Evolutionary conservation across 1,140 invertebrate genomes (phyloP), one percentile per base, ranked within the genome.

Genomic region (Papilio machaon): DNA sequence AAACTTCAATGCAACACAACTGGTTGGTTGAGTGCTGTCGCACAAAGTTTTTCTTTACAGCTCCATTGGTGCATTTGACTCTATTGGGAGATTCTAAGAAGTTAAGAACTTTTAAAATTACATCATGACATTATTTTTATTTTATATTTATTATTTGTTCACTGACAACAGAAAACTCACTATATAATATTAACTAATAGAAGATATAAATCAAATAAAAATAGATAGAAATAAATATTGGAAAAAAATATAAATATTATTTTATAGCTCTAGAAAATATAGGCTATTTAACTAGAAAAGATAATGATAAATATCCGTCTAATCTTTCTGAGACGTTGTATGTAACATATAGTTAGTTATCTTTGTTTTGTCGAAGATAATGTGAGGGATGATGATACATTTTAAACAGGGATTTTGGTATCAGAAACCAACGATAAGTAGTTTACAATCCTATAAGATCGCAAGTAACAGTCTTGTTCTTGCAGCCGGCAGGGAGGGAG

Each of bases 381-480:
- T 43, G 23, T 30, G 23, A 30, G 23, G 23, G 23, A n/a, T n/a
- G n/a, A n/a, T n/a, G n/a, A n/a, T n/a, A n/a, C n/a, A n/a, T n/a
- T n/a, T 38, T 38, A 38, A 3, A 38, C 38, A 38, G 38, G 38
- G 38, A 38, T 38, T 3, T 38, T 2, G 38, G 38, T 6, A 6
- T 38, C 38, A 38, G 38, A 43, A 43, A 43, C 38, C 38, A 43
- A 43, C 38, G 52, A 54, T 5, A 17, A 54, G 64, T 15, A 15
- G 23, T 35, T 23, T 38, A 43, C 7, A 47, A 46, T 79, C 77
- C 67, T 79, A 46, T 8, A 64, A 78, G 70, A 81, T 77, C 13
- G 54, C 80, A 81, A 81, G 80, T 80, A 82, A 83, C 80, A 49
- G 43, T 23, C 47, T n/a, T 17, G 74, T 52, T 75, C 35, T 80